Evolutionary conservation across 2,888 invertebrate genomes (phyloP).

Genomic region (Xestia c-nigrum): DNA sequence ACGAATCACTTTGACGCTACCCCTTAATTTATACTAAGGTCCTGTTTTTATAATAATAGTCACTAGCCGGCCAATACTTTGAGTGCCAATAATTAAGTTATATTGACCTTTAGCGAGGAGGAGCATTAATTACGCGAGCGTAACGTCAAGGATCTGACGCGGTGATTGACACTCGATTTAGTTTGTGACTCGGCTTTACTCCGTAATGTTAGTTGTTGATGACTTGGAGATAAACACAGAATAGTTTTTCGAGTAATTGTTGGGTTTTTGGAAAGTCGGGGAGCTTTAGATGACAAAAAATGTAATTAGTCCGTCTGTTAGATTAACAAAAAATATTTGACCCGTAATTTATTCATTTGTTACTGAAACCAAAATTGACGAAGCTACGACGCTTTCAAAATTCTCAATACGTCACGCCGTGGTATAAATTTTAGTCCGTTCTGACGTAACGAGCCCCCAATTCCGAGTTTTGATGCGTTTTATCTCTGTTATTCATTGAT

Average conservation of each 20-base stretch:
- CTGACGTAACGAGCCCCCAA: no score
- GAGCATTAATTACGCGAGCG: constrained; percentile 13
- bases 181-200: constrained; percentile 3
- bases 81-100: neutral
- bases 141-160: neutral
- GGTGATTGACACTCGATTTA: constrained; percentile 33
- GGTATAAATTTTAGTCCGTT: no score
- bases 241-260: neutral
- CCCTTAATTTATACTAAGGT: neutral
- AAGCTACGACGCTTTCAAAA: no score
- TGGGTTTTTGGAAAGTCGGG: neutral
- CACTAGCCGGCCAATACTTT: neutral
- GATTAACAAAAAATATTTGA: no score
- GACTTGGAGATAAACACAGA: neutral
- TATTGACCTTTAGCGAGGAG: constrained; percentile 19
- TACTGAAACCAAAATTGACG: no score
- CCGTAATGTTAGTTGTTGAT: constrained; percentile 1
- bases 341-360: no score
- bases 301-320: no score
- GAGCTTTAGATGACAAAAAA: no score
- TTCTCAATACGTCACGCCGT: no score
- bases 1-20: neutral
- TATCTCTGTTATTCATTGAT: no score
- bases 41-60: neutral
- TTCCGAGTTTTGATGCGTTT: no score